Percentiles rank a stretch among this genome's conserved stretches.
Conservation (phyloP, 2,113 vertebrate species). For the Helogale parvula region DNA sequence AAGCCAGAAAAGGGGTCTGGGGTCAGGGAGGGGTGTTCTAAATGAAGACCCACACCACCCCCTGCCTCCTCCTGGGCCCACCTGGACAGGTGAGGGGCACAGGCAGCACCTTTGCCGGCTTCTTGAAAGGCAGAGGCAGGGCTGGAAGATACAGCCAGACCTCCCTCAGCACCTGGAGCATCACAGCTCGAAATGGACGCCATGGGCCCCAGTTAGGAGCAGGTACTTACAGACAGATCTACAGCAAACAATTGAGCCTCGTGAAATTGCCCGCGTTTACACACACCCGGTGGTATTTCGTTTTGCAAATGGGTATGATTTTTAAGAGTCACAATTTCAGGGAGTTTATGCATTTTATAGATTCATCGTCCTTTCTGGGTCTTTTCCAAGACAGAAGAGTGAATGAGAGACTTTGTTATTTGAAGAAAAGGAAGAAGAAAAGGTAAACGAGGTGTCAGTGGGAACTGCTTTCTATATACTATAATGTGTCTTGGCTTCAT, state of each 20-base stretch:
- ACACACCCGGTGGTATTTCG: not conserved
- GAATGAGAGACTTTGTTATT: not conserved
- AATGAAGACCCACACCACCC: fast-evolving
- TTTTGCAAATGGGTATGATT: not conserved
- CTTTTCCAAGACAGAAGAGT: constrained; percentile 1
- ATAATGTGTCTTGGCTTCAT: not conserved
- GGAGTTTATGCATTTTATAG: not conserved
- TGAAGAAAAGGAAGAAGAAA: not conserved
- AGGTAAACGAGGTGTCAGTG: not conserved
- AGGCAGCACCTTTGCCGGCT: not conserved
- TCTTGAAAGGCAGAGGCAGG: not conserved
- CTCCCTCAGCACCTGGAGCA: not conserved
- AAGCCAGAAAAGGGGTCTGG: not conserved
- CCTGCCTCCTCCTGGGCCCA: not conserved
- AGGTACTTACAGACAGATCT: not conserved
- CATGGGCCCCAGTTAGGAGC: not conserved
- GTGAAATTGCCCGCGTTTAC: not conserved
- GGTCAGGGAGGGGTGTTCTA: not conserved
- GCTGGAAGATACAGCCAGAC: not conserved
- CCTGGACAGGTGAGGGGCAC: not conserved
- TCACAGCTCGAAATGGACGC: not conserved
- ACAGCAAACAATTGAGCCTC: not conserved
- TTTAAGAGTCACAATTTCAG: not conserved
- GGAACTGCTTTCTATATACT: not conserved
- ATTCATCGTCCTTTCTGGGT: not conserved